A percentile compares a stretch with the other conserved stretches of the same genome.
Evolutionary conservation across 2,797 vertebrate genomes (phyloP).

Genomic region (Girardinus metallicus): DNA sequence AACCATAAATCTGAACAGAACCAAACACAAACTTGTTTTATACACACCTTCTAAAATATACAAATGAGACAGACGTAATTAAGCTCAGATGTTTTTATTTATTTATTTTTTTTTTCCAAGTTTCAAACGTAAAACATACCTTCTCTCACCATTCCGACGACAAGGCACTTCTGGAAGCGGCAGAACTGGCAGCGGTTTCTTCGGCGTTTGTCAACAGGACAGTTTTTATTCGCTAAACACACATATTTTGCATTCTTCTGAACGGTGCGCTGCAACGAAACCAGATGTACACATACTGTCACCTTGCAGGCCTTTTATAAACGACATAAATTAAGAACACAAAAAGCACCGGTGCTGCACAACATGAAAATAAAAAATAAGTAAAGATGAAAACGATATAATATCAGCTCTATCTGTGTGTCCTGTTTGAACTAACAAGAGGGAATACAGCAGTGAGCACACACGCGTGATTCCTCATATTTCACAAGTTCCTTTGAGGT

Average conservation of each 20-base stretch:
- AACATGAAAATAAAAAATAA: not conserved
- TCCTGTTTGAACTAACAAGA: constrained; percentile 80
- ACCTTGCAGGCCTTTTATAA: constrained; percentile 32
- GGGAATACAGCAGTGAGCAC: constrained; percentile 83
- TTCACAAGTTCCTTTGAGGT: constrained; percentile 84
- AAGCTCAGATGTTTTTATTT: not conserved
- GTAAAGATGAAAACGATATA: constrained; percentile 63
- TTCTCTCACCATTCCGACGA: constrained; percentile 99
- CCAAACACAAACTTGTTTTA: constrained; percentile 8
- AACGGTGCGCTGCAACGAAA: constrained; percentile 89
- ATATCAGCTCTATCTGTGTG: constrained; percentile 75
- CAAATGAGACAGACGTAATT: not conserved
- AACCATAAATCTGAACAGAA: constrained; percentile 6
- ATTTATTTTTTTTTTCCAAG: not conserved
- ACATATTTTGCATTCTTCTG: constrained; percentile 99
- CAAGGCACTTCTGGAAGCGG: constrained; percentile 98
- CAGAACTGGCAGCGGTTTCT: constrained; percentile 98
- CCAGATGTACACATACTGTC: constrained; percentile 32
- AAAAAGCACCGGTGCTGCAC: constrained; percentile 10
- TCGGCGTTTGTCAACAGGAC: constrained; percentile 97
- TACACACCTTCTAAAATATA: not conserved
- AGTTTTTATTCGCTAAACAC: constrained; percentile 98
- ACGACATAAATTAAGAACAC: not conserved
- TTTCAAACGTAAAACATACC: constrained; percentile 78
- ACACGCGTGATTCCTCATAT: constrained; percentile 85